Evolutionary conservation across 2,888 invertebrate genomes (phyloP), one percentile per base, ranked within the genome.

Genomic region (Drosophila fungiperda): DNA sequence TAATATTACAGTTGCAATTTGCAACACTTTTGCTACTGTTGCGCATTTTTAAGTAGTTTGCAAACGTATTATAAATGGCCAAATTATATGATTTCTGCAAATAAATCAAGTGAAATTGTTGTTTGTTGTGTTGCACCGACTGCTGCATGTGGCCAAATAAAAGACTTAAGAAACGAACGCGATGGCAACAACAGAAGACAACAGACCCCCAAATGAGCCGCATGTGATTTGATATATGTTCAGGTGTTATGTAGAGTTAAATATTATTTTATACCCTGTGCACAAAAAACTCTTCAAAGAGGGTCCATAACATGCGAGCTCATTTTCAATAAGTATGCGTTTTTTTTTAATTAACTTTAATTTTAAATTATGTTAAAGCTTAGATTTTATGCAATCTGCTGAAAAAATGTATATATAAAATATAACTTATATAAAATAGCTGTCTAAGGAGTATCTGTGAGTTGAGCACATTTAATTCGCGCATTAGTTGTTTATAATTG

Each of bases 81-180:
- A 62, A 64, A 77, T 83, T 77, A 77, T 87, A 79, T 86, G 84
- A 73, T 61, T 81, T 64, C 33, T n/a, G 77, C 69, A 54, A 73
- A 85, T 89, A 85, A 85, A 85, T 85, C 82, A 85, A 35, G 11
- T 63, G 64, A 40, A 59, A 52, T 26, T 17, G 40, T 49, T 40
- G 26, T 49, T 54, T 33, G n/a, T 32, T 66, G 55, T 33, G 23
- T 32, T 66, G 55, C 38, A 35, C 45, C 32, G 48, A 40, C 52
- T 42, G 38, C 68, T 32, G 50, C 58, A 63, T 32, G 38, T 80
- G 72, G 63, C 68, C 72, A 72, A 78, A 86, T 89, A 89, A 90
- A 89, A 87, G 90, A 90, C 89, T 87, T 74, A 78, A 74, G 85
- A 45, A 84, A 84, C 85, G 57, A 90, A 86, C 87, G 71, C 49